Evolutionary conservation across 2,888 invertebrate genomes (phyloP).

Genomic region (Amiota minor): DNA sequence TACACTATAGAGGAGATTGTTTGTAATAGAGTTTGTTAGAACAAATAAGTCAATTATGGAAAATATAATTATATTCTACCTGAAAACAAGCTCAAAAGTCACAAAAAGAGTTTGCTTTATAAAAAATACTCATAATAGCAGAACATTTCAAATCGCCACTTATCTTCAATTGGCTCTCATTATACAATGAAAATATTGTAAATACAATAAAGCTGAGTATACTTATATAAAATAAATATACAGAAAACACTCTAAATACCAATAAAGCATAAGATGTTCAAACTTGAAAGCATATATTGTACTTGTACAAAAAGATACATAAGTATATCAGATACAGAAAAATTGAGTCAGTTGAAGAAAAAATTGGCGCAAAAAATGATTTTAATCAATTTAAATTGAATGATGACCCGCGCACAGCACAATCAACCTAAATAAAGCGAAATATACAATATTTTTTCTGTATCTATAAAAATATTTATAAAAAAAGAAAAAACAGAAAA

Average conservation of each 20-base stretch:
- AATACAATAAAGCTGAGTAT: no score
- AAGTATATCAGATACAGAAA: neutral
- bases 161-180: no score
- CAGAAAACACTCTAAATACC: neutral
- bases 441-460: conserved; percentile 18
- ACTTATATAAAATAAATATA: no score
- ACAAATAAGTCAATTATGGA: no score
- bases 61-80: no score
- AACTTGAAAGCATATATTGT: conserved; percentile 10
- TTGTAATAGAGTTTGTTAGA: no score
- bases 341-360: conserved; percentile 13
- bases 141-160: no score
- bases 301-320: conserved; percentile 22
- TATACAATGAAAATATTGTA: no score
- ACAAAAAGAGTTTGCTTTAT: no score
- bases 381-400: conserved; percentile 72
- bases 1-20: no score
- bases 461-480: conserved; percentile 17
- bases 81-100: no score
- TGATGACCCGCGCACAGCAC: conserved; percentile 72
- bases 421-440: conserved; percentile 51
- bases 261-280: conserved; percentile 16
- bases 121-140: no score
- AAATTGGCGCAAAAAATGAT: conserved; percentile 61
- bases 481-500: neutral